Conservation (phyloP, 2,797 vertebrate species). For the Sitta carolinensis region DNA sequence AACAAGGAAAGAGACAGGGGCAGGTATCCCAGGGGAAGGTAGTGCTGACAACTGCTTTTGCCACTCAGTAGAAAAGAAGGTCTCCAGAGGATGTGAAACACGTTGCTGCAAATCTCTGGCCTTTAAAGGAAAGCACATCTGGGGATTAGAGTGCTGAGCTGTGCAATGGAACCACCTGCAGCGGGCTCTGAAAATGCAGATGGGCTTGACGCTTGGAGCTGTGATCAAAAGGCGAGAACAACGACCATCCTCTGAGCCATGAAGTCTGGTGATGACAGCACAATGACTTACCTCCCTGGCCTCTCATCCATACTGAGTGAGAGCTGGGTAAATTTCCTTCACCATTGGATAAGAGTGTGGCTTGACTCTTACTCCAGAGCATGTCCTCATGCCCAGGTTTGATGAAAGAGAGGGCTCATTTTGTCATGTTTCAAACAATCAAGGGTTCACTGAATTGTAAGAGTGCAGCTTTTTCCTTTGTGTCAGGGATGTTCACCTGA, state of each 20-base stretch:
- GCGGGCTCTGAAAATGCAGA: not conserved
- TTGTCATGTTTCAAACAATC: not conserved
- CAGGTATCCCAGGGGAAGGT: not conserved
- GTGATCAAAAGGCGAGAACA: not conserved
- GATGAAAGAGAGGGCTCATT: not conserved
- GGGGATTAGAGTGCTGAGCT: not conserved
- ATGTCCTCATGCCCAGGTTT: not conserved
- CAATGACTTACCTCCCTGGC: not conserved
- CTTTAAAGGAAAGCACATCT: not conserved
- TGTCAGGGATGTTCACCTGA: not conserved
- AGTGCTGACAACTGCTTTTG: not conserved
- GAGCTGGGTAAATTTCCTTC: not conserved
- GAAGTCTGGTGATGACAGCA: not conserved
- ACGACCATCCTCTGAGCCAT: not conserved
- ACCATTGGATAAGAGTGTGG: not conserved
- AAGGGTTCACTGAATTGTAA: not conserved
- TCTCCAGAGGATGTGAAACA: not conserved
- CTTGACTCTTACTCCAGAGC: not conserved
- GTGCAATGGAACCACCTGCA: not conserved
- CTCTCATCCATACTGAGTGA: not conserved
- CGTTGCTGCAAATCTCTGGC: not conserved
- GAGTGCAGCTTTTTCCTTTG: rapidly evolving
- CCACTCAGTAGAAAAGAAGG: not conserved
- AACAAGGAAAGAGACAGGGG: not conserved
- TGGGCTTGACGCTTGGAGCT: not conserved